Base-by-base conservation (phyloP, 1,140 invertebrate species). In the Plodia interpunctella region DNA sequence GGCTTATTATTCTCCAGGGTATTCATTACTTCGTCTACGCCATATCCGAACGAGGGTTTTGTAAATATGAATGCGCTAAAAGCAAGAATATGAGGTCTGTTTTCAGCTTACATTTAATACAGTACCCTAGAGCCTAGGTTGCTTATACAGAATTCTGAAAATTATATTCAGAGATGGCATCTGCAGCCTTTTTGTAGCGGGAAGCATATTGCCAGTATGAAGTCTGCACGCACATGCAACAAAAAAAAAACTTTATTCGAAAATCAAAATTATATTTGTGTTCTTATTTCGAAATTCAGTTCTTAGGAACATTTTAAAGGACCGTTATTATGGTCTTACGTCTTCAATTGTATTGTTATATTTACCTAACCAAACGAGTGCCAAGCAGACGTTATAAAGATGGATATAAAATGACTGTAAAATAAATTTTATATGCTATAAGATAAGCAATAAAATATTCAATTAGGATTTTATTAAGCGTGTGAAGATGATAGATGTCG, bases 1-100 rank as follows among this genome's bases (percentile, higher is more conserved):
- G 64, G 86, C 83, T 85, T 87, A 88, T 88, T 85, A 88, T 83
- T 85, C 83, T 76, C 80, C 60, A 56, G 80, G 72, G 84, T 68
- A 83, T 87, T 88, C 79, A 88, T 86, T 88, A 86, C 67, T 79
- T 59, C 38, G 38, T 44, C 38, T 44, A 61, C 76, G 61, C 72
- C 72, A 78, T 62, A 60, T 59, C 57, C 55, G 54, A 77, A 65
- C 68, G 64, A 55, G 63, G 51, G 70, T 68, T 63, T 63, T 66
- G 56, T 55, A 63, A 52, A 56, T 44, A 28, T 44, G 49, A 49
- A 44, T 28, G 17, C 15, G 32, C 38, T 44, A 17, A 44, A 44
- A 44, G 38, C 38, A n/a, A 10, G 38, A 44, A 44, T 44, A 44
- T 44, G 13, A 44, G 38, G n/a, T 44, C 38, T n/a, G 13, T 44